Base-by-base conservation (phyloP, 1,140 invertebrate genomes). In the Philotrypesis tridentata region DNA sequence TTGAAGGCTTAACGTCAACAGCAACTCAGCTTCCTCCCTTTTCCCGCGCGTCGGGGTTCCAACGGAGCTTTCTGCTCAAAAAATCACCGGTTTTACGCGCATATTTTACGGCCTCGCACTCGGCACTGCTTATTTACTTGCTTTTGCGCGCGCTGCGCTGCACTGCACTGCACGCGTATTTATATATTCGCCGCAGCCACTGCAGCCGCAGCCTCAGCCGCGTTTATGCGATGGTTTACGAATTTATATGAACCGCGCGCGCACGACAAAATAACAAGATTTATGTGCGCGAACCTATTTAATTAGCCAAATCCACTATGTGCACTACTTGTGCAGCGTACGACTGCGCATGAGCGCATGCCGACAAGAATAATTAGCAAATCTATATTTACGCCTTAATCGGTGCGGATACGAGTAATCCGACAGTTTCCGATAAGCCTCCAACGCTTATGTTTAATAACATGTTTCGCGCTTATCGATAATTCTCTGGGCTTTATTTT, bases 1-100 rank as follows among this genome's bases (percentile, higher is more conserved):
- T 55, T 71, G 9, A 63, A 80, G 68, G 68, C 55, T 80, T 80
- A 72, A 61, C 29, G 55, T 25, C 21, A 17, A 17, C 17, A 7
- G 12, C n/a, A n/a, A n/a, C n/a, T n/a, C n/a, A n/a, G n/a, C 72
- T 63, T 43, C 40, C 29, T 27, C 29, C 25, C 63, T 70, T 14
- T 48, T n/a, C n/a, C n/a, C n/a, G n/a, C 25, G 29, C 29, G n/a
- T 61, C 21, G 43, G 17, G 43, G 43, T 55, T 17, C 21, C 48
- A 17, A n/a, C n/a, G n/a, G 48, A 55, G 48, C 48, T 55, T 55
- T 55, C n/a, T 55, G 48, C 3, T 17, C 6, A 17, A 37, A 61
- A 75, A 61, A 48, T 60, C n/a, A 12, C 12, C 1, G 29, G 29
- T n/a, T 61, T 79, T 63, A 72, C 23, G 23, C 25, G 9, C n/a